Evolutionary conservation across 2,888 invertebrate species (phyloP), one percentile per base, ranked within the genome.

Genomic region (Beris chalybata): DNA sequence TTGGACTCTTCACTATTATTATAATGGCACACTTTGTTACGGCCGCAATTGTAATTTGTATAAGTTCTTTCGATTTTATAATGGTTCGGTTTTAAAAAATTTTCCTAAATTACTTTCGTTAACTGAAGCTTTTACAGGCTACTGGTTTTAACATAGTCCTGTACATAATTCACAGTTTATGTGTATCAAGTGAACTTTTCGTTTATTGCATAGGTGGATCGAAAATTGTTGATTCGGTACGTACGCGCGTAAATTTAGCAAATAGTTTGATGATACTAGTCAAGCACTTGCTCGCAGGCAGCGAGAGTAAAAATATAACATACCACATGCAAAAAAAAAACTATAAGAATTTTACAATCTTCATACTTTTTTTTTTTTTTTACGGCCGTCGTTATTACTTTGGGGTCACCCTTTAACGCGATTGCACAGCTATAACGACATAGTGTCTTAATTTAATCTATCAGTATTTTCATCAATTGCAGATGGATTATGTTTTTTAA

Each of bases 81-180:
- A 53, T 61, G 65, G 67, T 70, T 64, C 31, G 13, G 12, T 71
- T 72, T 43, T 65, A n/a, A n/a, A n/a, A 13, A 68, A 66, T 66
- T 66, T 73, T 71, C 53, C 29, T 59, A 64, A 45, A 67, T 64
- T 54, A 65, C 30, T 47, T 53, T 56, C 31, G 13, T 15, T 29
- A 57, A 48, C 30, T 15, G 31, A 58, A 43, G 22, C 44, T 6
- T n/a, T 50, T 48, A 12, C 43, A 65, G 68, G 48, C 53, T 12
- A 31, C 56, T 12, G 68, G 66, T 22, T 54, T 65, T 43, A 63
- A 43, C 45, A 38, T 53, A 30, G 12, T 67, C 1, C 11, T 70
- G 30, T 67, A 58, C 31, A 53, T 55, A 12, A 29, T 31, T 15
- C 61, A 58, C 43, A 64, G 65, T 66, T 7, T 50, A 45, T 53